These are phyloP conservation scores for Chalcosyrphus nemorum DNA, from an alignment of 2,888 invertebrate species.

Conservation along the genomic window DNA sequence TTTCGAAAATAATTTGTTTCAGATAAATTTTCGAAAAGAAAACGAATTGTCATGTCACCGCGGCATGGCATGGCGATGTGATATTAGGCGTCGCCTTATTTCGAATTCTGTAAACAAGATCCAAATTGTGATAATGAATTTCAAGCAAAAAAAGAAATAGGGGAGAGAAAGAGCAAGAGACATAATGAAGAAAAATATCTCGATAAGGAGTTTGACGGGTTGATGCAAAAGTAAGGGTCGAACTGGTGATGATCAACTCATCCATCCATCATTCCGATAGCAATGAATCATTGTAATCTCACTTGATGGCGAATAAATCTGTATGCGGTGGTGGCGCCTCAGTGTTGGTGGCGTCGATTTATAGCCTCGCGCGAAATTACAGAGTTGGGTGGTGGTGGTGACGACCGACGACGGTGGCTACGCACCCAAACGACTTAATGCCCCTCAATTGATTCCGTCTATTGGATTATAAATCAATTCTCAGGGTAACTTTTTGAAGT, in stretches of 20 bases:
- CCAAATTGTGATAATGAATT: not conserved
- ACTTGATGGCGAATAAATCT: slow-evolving; percentile 43
- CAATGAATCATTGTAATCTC: slow-evolving; percentile 67
- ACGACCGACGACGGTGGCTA: too few species aligned
- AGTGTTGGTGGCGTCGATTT: slow-evolving; percentile 13
- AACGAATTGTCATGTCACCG: slow-evolving; percentile 20
- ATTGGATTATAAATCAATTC: slow-evolving; percentile 31
- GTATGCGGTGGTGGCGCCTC: slow-evolving; percentile 12
- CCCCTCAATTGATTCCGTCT: slow-evolving; percentile 12
- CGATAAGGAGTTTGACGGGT: not conserved
- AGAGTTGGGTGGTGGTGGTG: not conserved
- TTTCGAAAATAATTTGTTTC: slow-evolving; percentile 31
- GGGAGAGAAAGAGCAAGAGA: not conserved
- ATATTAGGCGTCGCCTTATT: slow-evolving; percentile 1
- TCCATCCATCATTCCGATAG: slow-evolving; percentile 47
- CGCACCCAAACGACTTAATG: slow-evolving; percentile 12
- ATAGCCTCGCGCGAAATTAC: slow-evolving; percentile 3
- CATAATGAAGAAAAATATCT: slow-evolving; percentile 2
- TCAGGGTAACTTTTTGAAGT: slow-evolving; percentile 1
- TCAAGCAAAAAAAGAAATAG: not conserved
- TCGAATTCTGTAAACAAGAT: not conserved
- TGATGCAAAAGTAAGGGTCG: not conserved
- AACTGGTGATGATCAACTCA: slow-evolving; percentile 39
- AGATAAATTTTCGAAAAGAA: slow-evolving; percentile 5
- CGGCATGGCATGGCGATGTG: not conserved